Percentiles rank a stretch among this genome's conserved stretches.
Evolutionary conservation across 2,797 vertebrate species (phyloP).

Genomic region (Fundulus diaphanus): DNA sequence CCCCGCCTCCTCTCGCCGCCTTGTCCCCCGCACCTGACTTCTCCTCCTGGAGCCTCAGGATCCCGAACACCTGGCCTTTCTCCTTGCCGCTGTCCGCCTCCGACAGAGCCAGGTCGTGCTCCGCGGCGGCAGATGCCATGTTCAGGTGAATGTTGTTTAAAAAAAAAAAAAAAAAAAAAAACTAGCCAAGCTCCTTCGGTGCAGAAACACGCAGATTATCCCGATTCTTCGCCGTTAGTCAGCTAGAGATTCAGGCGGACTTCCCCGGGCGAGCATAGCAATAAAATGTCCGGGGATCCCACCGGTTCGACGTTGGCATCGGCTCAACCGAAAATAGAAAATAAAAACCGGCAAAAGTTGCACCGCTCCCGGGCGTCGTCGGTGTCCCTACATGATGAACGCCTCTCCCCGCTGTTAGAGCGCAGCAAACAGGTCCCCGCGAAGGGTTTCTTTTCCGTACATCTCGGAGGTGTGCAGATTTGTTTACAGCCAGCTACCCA

Average conservation of each 20-base stretch:
- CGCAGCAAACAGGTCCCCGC: background rate
- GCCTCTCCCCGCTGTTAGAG: background rate
- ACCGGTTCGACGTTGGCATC: constrained; percentile 30
- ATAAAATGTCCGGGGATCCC: constrained; percentile 15
- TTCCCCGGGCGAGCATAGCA: constrained; percentile 39
- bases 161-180: too few relatives aligned
- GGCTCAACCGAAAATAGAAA: constrained; percentile 11
- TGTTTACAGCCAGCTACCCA: constrained; percentile 73
- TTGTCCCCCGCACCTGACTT: constrained; percentile 71
- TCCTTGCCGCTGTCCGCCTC: constrained; percentile 82
- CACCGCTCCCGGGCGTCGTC: constrained; percentile 17
- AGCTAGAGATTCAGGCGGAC: constrained; percentile 36
- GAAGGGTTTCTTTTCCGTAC: constrained; percentile 10
- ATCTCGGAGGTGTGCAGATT: constrained; percentile 46
- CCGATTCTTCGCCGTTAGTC: constrained; percentile 28
- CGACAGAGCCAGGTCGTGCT: constrained; percentile 81
- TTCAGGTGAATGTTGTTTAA: constrained; percentile 18
- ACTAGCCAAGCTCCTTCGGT: constrained; percentile 1
- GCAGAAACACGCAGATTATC: constrained; percentile 7
- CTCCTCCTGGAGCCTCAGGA: constrained; percentile 84
- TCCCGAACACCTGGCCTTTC: constrained; percentile 80
- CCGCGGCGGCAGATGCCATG: constrained; percentile 84
- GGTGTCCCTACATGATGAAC: constrained; percentile 50
- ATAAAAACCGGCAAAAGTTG: background rate
- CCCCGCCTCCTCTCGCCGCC: constrained; percentile 61